Base-by-base conservation (phyloP, 92 coral and sea anemone species). In the Bergia sp. region DNA sequence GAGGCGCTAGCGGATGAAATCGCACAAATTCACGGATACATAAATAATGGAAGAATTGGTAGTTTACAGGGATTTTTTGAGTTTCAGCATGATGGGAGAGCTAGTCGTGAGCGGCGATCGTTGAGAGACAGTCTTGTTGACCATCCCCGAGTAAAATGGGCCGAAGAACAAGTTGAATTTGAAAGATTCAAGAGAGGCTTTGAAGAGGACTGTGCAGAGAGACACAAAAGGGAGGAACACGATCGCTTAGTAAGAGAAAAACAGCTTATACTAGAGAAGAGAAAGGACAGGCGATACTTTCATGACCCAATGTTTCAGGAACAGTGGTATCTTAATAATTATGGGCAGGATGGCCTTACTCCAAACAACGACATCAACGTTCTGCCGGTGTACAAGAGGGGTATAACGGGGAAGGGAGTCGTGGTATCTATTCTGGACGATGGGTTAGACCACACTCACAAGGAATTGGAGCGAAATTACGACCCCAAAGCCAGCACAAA, bases 61-160 rank as follows among this genome's bases (percentile, higher is more conserved):
- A 86, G 88, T 45, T 73, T 93, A 76, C 86, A 91, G 65, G 96
- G 99, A 43, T 92, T 92, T 89, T 97, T 89, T 75, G 91, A 94
- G 73, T 95, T 97, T 91, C 94, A 89, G 13, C 96, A 92, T 61
- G 93, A 90, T 47, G 49, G 84, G 85, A 50, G 92, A 40, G 88
- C 55, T 15, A 73, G 74, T 16, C 96, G 98, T 37, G 89, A 89
- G 49, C 89, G 86, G 69, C 93, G 98, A 47, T 89, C 92, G 43
- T 82, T 92, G 18, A 88, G 89, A 36, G 92, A 94, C 64, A 86
- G 97, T 4, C 89, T 96, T 21, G 79, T 86, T 53, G 82, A 91
- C 36, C 99, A 97, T 57, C 99, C 99, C 12, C 92, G 94, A 43
- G 96, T 97, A 21, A 82, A 57, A 77, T 97, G 97, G 98, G 91